Percentiles rank a stretch among this genome's conserved stretches.
These are phyloP conservation scores for Cantharis flavilabris DNA, from an alignment of 2,888 invertebrate genomes.

Conservation along the genomic window DNA sequence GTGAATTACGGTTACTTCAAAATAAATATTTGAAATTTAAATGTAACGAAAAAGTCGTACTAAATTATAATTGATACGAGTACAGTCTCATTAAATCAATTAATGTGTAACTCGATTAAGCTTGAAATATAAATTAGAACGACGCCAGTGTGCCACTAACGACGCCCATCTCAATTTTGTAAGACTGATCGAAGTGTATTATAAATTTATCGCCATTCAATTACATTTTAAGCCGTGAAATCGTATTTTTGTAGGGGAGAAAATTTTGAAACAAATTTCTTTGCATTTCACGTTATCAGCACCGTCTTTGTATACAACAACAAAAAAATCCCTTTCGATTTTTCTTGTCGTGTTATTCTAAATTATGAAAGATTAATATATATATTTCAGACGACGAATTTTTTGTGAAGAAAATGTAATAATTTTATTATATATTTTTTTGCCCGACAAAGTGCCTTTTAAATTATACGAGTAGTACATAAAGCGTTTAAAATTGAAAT, in stretches of 20 bases:
- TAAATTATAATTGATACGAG: background rate
- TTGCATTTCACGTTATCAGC: conserved; percentile 38
- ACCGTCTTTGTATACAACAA: background rate
- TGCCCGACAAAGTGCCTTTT: background rate
- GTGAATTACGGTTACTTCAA: conserved; percentile 37
- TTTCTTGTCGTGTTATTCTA: background rate
- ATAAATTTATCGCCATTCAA: background rate
- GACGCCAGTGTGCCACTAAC: background rate
- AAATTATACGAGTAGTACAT: background rate
- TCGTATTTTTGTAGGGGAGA: background rate
- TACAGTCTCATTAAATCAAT: background rate
- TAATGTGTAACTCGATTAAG: background rate
- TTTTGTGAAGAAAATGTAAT: background rate
- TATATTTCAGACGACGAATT: background rate
- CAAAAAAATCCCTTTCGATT: background rate
- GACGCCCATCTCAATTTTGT: background rate
- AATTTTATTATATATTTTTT: background rate
- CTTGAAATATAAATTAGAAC: background rate
- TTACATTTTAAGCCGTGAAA: background rate
- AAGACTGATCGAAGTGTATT: background rate
- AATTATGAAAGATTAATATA: background rate
- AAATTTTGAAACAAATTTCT: background rate
- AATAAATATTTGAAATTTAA: background rate
- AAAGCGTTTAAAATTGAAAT: conserved; percentile 16
- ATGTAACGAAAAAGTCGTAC: background rate